phyloP scores from a whole-genome alignment of 2,797 vertebrate genomes.

The Peromyscus melanophrys region DNA sequence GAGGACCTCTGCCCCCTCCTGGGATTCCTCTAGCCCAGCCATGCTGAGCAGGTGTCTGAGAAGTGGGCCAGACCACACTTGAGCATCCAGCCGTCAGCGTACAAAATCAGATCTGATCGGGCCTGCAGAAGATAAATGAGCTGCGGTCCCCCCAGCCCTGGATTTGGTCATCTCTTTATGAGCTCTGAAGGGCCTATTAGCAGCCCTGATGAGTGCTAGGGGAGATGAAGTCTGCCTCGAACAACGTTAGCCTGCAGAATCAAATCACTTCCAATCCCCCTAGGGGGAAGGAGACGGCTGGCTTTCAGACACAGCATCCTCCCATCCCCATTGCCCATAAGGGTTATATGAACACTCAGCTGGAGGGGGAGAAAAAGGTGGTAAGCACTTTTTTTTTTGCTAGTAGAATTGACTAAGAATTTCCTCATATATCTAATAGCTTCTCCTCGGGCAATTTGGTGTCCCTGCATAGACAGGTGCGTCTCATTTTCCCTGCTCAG shows the following conservation, averaged over 20 bases:
- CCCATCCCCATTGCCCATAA: constrained; percentile 80
- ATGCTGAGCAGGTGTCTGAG: constrained; percentile 78
- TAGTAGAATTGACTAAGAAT: constrained; percentile 86
- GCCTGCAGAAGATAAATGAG: constrained; percentile 92
- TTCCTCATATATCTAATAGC: constrained; percentile 85
- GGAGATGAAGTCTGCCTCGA: constrained; percentile 92
- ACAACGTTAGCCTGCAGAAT: constrained; percentile 91
- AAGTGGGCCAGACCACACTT: constrained; percentile 81
- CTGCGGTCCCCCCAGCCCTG: constrained; percentile 88
- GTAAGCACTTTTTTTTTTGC: constrained; percentile 73
- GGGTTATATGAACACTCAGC: constrained; percentile 88
- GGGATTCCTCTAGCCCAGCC: constrained; percentile 51
- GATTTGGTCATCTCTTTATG: constrained; percentile 92
- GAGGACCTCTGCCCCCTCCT: constrained; percentile 8
- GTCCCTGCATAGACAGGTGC: constrained; percentile 73
- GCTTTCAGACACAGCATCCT: constrained; percentile 85
- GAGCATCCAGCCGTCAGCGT: constrained; percentile 87
- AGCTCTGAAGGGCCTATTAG: constrained; percentile 93
- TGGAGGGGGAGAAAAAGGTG: not conserved
- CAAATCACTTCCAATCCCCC: constrained; percentile 90
- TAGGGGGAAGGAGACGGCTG: constrained; percentile 88
- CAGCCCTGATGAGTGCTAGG: constrained; percentile 91
- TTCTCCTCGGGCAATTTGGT: constrained; percentile 84
- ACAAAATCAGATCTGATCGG: constrained; percentile 91
- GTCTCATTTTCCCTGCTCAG: constrained; percentile 69